Percentiles rank a stretch among this genome's conserved stretches.
Evolutionary conservation across 2,797 vertebrate species (phyloP).

Genomic region (Amblyraja radiata): DNA sequence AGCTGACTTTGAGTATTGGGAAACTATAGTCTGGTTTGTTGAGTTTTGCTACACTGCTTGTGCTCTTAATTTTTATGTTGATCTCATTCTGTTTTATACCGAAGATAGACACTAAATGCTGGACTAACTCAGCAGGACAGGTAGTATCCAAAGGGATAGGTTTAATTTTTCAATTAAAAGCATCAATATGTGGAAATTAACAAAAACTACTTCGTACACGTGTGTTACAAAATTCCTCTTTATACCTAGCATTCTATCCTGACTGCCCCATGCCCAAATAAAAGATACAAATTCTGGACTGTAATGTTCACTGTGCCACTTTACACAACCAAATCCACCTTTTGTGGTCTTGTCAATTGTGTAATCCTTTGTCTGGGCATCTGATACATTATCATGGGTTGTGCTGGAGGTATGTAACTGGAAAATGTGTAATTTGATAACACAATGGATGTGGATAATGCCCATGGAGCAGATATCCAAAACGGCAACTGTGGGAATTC

Average conservation of each 20-base stretch:
- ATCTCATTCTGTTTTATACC: too few relatives aligned
- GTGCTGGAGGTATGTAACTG: background rate
- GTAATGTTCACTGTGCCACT: background rate
- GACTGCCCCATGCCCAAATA: background rate
- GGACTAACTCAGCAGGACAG: too few relatives aligned
- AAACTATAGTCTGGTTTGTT: background rate
- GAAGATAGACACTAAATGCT: too few relatives aligned
- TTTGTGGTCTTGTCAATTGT: background rate
- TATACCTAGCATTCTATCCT: background rate
- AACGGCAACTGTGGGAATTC: background rate
- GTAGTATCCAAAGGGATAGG: too few relatives aligned
- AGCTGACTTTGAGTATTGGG: background rate
- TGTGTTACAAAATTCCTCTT: background rate
- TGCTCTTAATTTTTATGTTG: too few relatives aligned
- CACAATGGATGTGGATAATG: background rate
- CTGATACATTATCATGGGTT: background rate
- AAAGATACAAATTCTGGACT: background rate
- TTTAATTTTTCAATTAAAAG: background rate
- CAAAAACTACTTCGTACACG: background rate
- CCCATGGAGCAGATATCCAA: background rate
- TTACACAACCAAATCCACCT: background rate
- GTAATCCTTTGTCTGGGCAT: background rate
- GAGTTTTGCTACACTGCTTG: background rate
- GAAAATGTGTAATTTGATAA: background rate
- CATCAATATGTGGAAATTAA: background rate